phyloP scores from a whole-genome alignment of 2,888 invertebrate genomes.

The Atethmia centrago region DNA sequence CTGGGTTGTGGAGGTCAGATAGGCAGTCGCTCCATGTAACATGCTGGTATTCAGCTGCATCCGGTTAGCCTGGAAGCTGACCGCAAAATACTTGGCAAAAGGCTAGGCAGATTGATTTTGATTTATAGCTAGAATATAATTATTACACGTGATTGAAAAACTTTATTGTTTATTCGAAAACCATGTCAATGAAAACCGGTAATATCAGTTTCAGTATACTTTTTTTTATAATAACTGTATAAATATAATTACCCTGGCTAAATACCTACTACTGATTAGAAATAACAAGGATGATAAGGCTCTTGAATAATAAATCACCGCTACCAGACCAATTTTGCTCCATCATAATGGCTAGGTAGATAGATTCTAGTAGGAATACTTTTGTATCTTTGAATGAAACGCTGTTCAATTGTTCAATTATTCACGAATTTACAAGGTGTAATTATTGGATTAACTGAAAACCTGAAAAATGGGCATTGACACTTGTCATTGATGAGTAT shows the following conservation, averaged over 20 bases:
- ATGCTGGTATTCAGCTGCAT: not conserved
- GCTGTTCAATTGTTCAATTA: not conserved
- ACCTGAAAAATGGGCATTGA: not conserved
- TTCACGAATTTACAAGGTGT: not conserved
- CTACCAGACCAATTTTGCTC: not conserved
- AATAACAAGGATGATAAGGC: not conserved
- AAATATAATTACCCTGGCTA: not conserved
- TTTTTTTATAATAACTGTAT: no score
- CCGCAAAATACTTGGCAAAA: no score
- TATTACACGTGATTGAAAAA: not conserved
- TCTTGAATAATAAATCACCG: not conserved
- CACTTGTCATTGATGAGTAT: not conserved
- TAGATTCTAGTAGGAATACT: not conserved
- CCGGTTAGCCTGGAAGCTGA: not conserved
- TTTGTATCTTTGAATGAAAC: not conserved
- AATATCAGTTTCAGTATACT: no score
- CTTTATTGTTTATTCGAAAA: not conserved
- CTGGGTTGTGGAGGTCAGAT: not conserved
- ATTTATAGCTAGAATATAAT: not conserved
- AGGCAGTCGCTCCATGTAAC: not conserved
- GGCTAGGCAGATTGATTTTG: not conserved
- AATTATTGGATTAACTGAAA: not conserved
- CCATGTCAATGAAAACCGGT: not conserved
- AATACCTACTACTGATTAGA: constrained; percentile 7
- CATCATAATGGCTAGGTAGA: not conserved